Percentiles rank a stretch among this genome's conserved stretches.
Evolutionary conservation across 2,113 vertebrate species (phyloP).

Genomic region (Apodemus speciosus): DNA sequence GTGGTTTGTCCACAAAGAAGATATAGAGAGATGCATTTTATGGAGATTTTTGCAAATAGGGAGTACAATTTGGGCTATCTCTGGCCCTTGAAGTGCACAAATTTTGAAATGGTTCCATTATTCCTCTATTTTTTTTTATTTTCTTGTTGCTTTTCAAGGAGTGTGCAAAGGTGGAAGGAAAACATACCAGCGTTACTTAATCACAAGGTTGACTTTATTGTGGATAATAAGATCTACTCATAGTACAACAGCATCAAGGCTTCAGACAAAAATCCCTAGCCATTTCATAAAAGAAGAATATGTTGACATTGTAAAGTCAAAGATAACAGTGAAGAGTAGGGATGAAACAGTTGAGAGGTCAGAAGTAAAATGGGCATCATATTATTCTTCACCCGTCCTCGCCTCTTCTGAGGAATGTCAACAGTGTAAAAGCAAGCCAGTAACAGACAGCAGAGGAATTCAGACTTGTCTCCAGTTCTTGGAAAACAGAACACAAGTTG

Average conservation of each 20-base stretch:
- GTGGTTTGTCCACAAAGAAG: neutral
- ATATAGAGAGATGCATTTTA: neutral
- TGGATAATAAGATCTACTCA: neutral
- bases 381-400: conserved; percentile 39
- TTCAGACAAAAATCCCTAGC: neutral
- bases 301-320: conserved; percentile 18
- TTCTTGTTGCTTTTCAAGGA: conserved; percentile 42
- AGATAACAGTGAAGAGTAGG: neutral
- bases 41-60: neutral
- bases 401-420: conserved; percentile 61
- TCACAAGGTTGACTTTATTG: neutral
- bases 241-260: neutral
- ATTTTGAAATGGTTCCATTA: conserved; percentile 21
- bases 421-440: conserved; percentile 62
- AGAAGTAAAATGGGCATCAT: conserved; percentile 11
- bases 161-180: neutral
- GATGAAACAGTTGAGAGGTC: conserved; percentile 32
- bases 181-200: conserved; percentile 27
- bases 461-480: conserved; percentile 66
- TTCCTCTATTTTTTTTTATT: conserved; percentile 21
- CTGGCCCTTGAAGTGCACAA: neutral
- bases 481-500: conserved; percentile 62
- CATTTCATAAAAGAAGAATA: conserved; percentile 3
- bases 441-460: conserved; percentile 68
- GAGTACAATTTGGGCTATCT: neutral